These are phyloP conservation scores for Marmota flaviventris DNA, from an alignment of 2,113 vertebrate genomes.

Conservation along the genomic window DNA sequence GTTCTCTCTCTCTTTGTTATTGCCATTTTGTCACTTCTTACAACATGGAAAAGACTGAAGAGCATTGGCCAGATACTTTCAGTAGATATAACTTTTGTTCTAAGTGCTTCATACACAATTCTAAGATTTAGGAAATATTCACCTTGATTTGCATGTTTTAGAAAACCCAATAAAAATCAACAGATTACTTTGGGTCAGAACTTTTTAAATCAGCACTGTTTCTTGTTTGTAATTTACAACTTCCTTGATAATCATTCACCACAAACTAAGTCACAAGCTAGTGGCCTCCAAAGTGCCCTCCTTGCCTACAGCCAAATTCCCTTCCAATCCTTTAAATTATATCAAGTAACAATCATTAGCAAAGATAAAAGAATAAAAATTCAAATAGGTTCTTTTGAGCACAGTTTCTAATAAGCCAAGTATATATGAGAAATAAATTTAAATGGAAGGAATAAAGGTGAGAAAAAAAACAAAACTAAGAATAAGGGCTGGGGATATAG, in stretches of 20 bases:
- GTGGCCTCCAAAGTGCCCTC: background rate
- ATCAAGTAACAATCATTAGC: conserved; percentile 1
- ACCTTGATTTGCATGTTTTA: background rate
- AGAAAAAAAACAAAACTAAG: background rate
- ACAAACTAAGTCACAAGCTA: conserved; percentile 9
- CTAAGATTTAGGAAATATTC: conserved; percentile 3
- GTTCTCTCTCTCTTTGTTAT: background rate
- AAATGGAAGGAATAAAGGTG: background rate
- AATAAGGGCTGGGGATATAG: no score
- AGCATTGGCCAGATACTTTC: background rate
- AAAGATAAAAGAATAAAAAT: conserved; percentile 25
- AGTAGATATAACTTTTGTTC: background rate
- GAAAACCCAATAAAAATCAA: background rate
- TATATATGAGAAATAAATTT: conserved; percentile 28
- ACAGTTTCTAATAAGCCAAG: conserved; percentile 25
- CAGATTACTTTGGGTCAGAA: background rate
- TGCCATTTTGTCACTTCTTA: background rate
- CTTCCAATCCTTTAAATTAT: conserved; percentile 1
- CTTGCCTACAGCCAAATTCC: background rate
- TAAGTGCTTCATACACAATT: background rate
- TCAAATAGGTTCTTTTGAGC: background rate
- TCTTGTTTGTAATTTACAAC: background rate
- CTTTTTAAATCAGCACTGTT: background rate
- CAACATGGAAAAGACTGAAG: background rate
- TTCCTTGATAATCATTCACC: conserved; percentile 37